Base-by-base conservation (phyloP, 2,888 invertebrate species). In the Drosophila putrida region DNA sequence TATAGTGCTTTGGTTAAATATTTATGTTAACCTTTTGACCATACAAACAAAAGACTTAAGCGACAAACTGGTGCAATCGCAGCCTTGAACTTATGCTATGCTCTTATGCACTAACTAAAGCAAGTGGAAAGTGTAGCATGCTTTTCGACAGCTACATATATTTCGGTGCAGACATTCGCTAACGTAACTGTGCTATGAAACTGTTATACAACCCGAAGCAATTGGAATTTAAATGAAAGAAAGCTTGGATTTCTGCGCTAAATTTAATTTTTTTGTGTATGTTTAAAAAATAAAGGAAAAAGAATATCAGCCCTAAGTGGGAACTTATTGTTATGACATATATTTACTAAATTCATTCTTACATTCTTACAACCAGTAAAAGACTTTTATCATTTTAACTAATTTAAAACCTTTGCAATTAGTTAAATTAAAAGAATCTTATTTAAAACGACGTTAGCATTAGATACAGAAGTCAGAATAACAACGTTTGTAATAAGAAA, bases 41-140 rank as follows among this genome's bases (percentile, higher is more conserved):
- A 13, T 0, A 6, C 6, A 79, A 77, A 83, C 80, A 58, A 89
- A 90, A 79, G 90, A 90, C 81, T 91, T 80, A 87, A 62, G 82
- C 71, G 63, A 81, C 75, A 66, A 81, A 81, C 90, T 33, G 25
- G 4, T 2, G 6, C 20, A 20, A 5, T 4, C 6, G 15, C 38
- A 25, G 10, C 55, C 84, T 47, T 5, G 4, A 2, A 13, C 20
- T 1, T 83, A 73, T 77, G 72, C 83, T 27, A 35, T 10, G 5
- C 0, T 47, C 61, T 67, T 41, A 3, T 20, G 0, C 0, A 6
- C 11, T 8, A 0, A 1, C 0, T 0, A 0, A 2, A 0, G 0
- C 0, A 4, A n/a, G n/a, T n/a, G n/a, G 4, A 33, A 41, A 38
- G 0, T 20, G 11, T 11, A 13, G 78, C 65, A 62, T 82, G 63